Base-by-base conservation (phyloP, 2,888 invertebrate species). In the Caenorhabditis japonica region DNA sequence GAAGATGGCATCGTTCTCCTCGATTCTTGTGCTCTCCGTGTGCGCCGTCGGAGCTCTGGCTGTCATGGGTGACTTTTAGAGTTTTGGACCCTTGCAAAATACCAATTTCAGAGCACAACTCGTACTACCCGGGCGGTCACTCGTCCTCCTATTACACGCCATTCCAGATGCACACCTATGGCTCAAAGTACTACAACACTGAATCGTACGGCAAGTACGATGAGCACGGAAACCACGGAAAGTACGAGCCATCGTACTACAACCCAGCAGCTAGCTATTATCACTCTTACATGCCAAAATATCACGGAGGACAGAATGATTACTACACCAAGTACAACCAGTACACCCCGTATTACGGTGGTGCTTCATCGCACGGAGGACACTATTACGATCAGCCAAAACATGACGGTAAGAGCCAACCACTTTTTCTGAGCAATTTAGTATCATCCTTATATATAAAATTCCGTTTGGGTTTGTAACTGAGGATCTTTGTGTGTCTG, bases 161-260 rank as follows among this genome's bases (percentile, higher is more conserved):
- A 2, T 61, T 47, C 25, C 70, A 70, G 43, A 55, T 36, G n/a
- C 61, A 70, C 19, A 61, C 70, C 10, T 71, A 71, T 33, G 71
- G 71, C 15, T 71, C 71, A 15, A 71, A 71, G 34, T 71, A 71
- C 62, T 62, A 62, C 58, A 71, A 71, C 36, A 56, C 56, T 8
- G 71, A 71, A 27, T 71, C 71, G n/a, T 71, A 71, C 44, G 71
- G 71, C 46, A 70, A 61, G 23, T 61, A 70, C 53, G 62, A 58
- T 39, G 58, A 62, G 49, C 52, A 71, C 25, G 62, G 58, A 21
- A 52, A 68, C 58, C 52, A 58, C 39, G 62, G 58, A 49, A 61
- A 61, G 17, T 64, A 72, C 33, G 62, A 71, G 41, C 71, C 62
- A 30, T 19, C 21, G 10, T 62, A 71, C 33, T 64, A 72, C 61